Percentiles rank a stretch among this genome's conserved stretches.
Conservation (phyloP, 2,113 vertebrate species). For the Myanophis thanlyinensis region DNA sequence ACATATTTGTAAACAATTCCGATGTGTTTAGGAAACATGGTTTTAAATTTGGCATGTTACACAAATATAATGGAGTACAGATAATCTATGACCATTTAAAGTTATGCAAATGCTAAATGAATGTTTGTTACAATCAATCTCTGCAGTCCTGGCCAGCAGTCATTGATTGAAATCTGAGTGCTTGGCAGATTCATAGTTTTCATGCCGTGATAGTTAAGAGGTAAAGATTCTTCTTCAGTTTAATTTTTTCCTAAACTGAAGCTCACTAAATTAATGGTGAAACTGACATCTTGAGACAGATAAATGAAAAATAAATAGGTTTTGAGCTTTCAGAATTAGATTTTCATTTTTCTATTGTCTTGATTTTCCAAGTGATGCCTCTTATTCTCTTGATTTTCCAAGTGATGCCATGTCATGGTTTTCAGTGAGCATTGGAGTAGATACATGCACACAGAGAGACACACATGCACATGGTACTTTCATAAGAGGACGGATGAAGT, state of each 20-base stretch:
- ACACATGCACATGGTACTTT: background rate
- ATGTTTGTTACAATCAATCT: background rate
- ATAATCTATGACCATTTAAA: background rate
- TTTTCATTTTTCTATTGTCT: background rate
- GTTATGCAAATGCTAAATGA: background rate
- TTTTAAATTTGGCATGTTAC: background rate
- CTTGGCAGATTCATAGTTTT: background rate
- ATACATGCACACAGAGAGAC: background rate
- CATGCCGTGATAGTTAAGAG: too few species aligned
- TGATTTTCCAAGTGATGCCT: too few species aligned
- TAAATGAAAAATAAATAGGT: background rate
- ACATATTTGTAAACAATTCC: background rate
- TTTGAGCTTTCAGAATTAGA: background rate
- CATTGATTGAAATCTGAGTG: background rate
- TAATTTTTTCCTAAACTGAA: background rate
- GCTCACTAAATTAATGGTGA: background rate
- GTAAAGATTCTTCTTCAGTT: background rate
- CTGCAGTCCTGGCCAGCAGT: background rate
- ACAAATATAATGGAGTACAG: background rate
- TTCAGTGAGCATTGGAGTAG: background rate
- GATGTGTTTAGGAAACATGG: background rate
- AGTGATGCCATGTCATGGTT: background rate
- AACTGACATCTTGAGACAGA: background rate
- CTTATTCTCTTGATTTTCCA: background rate
- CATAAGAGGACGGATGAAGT: background rate